These are phyloP conservation scores for Cryptophagus acutangulus DNA, from an alignment of 2,888 invertebrate species.

Conservation along the genomic window DNA sequence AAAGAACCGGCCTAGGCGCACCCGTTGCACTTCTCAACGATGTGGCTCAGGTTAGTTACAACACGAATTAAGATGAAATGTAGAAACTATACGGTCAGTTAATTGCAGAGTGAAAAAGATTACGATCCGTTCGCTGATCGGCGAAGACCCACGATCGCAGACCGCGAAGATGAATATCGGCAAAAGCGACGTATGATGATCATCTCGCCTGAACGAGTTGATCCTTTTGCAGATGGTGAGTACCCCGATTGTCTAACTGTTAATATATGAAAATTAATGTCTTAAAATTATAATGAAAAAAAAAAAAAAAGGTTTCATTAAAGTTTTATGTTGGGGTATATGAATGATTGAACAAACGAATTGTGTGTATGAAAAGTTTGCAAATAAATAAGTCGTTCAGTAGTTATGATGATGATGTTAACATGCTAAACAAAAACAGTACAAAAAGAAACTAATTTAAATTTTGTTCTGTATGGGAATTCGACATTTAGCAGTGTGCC, in stretches of 20 bases:
- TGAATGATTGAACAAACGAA: slow-evolving; percentile 30
- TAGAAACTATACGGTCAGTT: slow-evolving; percentile 4
- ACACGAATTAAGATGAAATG: neutral
- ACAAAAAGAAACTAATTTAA: slow-evolving; percentile 36
- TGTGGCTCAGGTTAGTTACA: slow-evolving; percentile 68
- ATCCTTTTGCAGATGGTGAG: slow-evolving; percentile 97
- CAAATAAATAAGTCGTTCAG: neutral
- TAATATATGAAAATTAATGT: neutral
- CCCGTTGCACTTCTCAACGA: slow-evolving; percentile 87
- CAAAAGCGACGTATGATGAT: slow-evolving; percentile 84
- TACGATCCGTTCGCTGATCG: slow-evolving; percentile 93
- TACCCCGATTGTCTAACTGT: slow-evolving; percentile 26
- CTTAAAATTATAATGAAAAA: neutral
- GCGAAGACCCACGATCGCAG: slow-evolving; percentile 86
- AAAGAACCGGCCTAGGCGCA: slow-evolving; percentile 71
- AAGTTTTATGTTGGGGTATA: slow-evolving; percentile 32
- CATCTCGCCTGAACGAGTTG: slow-evolving; percentile 94
- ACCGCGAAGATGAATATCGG: slow-evolving; percentile 95
- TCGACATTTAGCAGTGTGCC: slow-evolving; percentile 34
- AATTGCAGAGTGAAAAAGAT: slow-evolving; percentile 76
- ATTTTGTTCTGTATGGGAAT: slow-evolving; percentile 41
- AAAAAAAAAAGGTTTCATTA: neutral
- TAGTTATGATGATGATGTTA: neutral
- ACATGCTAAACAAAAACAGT: slow-evolving; percentile 13
- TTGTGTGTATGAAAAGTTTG: slow-evolving; percentile 14